Conservation (phyloP, 2,797 vertebrate genomes). For the Salmo trutta region DNA sequence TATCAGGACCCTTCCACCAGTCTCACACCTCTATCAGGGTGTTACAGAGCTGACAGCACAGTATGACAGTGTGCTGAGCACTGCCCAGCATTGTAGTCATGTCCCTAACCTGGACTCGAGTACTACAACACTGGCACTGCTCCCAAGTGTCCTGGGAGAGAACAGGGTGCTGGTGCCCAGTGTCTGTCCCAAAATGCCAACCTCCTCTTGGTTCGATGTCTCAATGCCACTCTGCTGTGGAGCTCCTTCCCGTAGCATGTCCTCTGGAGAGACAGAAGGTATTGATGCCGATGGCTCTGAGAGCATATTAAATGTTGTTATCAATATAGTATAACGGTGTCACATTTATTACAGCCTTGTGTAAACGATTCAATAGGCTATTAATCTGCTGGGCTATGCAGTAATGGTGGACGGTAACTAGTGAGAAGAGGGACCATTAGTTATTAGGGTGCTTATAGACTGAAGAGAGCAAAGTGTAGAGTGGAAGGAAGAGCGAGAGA, state of each 20-base stretch:
- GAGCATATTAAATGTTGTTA: conserved; percentile 17
- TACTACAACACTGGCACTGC: not conserved
- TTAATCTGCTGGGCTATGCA: conserved; percentile 25
- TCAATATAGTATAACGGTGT: conserved; percentile 16
- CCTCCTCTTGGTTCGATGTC: no score
- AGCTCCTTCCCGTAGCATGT: no score
- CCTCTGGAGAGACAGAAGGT: not conserved
- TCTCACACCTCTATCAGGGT: not conserved
- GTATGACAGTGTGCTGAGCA: not conserved
- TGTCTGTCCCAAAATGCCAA: no score
- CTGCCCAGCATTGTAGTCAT: not conserved
- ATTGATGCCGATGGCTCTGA: conserved; percentile 17
- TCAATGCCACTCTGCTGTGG: not conserved
- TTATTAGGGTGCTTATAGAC: conserved; percentile 4
- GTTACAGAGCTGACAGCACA: conserved; percentile 4
- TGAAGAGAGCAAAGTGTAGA: not conserved
- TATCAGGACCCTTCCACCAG: conserved; percentile 14
- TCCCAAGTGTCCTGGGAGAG: not conserved
- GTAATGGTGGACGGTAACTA: conserved; percentile 29
- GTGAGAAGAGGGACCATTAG: conserved; percentile 25
- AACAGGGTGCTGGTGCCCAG: not conserved
- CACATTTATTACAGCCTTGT: conserved; percentile 36
- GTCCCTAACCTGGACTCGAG: not conserved
- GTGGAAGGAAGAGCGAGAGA: no score
- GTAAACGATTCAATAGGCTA: conserved; percentile 51